Evolutionary conservation across 2,113 vertebrate genomes (phyloP), one percentile per base, ranked within the genome.

Genomic region (Ramphastos sulfuratus): DNA sequence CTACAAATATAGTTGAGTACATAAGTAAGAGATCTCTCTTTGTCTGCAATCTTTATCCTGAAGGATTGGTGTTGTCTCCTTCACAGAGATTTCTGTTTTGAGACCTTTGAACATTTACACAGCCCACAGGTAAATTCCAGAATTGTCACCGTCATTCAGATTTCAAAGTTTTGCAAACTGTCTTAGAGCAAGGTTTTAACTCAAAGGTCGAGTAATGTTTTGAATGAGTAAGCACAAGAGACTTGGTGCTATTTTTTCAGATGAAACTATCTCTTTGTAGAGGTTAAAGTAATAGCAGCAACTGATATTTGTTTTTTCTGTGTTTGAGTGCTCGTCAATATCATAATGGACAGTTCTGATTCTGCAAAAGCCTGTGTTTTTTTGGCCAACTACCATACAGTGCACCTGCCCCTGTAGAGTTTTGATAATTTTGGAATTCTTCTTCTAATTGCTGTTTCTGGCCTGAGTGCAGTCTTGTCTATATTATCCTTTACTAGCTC

Each of bases 31-130:
- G 75, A 79, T 52, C 42, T 92, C 96, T 94, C 39, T 80, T 87
- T 75, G 66, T 87, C 21, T 89, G 59, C 50, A 82, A 70, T 92
- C n/a, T 79, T 48, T 89, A 27, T 81, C 52, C 12, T 37, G 20
- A 82, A 85, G n/a, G 92, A 94, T 72, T 91, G 76, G 12, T 91
- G 33, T 67, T 92, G 75, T 92, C 89, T 90, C 72, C 24, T 90
- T 94, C 94, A 96, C 37, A 90, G 46, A 67, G 55, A 92, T 93
- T 94, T 85, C 82, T 97, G 55, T 82, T 89, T 83, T 89, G 94
- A 95, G 82, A 93, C 90, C 84, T 94, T 78, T 96, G 96, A 97
- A 97, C 89, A 97, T 98, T 98, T 98, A 97, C 97, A 96, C 85
- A 96, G 71, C 46, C 14, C 80, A 82, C 85, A 83, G 87, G 96